A percentile compares a stretch with the other conserved stretches of the same genome.
Conservation (phyloP, 2,113 vertebrate genomes). For the Enhydra lutris region DNA sequence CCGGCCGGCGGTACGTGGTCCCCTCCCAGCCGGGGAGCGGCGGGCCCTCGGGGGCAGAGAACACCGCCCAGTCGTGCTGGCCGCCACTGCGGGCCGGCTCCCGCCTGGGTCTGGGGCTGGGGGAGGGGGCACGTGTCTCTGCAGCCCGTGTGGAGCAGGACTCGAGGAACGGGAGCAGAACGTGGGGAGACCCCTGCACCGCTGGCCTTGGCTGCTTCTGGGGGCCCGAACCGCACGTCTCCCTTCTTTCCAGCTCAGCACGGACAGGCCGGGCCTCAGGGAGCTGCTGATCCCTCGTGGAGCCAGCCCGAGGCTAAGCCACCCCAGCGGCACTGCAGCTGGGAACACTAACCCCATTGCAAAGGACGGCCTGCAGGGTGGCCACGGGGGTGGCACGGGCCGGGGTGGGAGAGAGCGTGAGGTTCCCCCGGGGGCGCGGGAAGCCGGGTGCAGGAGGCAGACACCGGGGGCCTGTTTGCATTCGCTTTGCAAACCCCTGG, state of each 20-base stretch:
- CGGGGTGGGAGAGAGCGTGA: accelerated
- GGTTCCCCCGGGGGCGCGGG: accelerated
- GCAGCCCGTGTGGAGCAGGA: accelerated
- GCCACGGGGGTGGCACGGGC: neutral
- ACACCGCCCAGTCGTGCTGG: accelerated
- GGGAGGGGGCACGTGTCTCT: accelerated
- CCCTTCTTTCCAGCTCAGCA: neutral
- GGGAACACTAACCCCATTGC: too few species aligned
- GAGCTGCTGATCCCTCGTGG: accelerated
- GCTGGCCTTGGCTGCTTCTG: neutral
- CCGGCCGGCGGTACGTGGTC: neutral
- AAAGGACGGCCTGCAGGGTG: accelerated
- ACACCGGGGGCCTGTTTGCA: accelerated
- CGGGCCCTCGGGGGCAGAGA: neutral
- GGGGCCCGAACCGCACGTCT: accelerated
- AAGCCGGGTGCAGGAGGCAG: accelerated
- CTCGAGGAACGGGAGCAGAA: accelerated
- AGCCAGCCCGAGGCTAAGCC: accelerated
- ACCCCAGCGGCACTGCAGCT: accelerated
- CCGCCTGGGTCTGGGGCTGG: accelerated
- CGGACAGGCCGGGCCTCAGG: neutral
- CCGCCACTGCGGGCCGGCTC: accelerated
- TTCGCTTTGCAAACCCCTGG: neutral
- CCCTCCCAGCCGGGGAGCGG: neutral
- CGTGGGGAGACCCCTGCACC: accelerated